Evolutionary conservation across 1,140 invertebrate genomes (phyloP), one percentile per base, ranked within the genome.

Genomic region (Polyergus mexicanus): DNA sequence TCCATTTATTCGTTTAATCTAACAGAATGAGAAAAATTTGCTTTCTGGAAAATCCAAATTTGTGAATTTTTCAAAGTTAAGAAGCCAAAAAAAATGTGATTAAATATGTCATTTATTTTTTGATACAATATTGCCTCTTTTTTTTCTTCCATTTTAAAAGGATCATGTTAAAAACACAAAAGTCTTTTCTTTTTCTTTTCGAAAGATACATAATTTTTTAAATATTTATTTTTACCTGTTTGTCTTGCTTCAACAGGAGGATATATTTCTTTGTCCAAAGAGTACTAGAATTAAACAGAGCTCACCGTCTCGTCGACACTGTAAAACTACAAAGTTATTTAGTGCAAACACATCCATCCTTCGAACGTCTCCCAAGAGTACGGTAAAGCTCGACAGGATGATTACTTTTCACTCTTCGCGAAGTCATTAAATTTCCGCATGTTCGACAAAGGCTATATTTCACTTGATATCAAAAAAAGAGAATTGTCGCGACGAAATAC

Each of bases 391-490:
- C 25, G 54, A n/a, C n/a, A 13, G 54, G 60, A 83, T 28, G 72
- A 83, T 83, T 83, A 83, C 78, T 83, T 83, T 44, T 72, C 54
- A 35, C 66, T 72, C 66, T 81, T 69, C 35, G n/a, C 25, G 0
- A 74, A 47, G 38, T 60, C 68, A 72, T 83, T 83, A 83, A 83
- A 83, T 62, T 74, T 56, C 28, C 28, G 68, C 60, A 47, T 60
- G 41, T 83, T 32, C 38, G 51, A 60, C 38, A 41, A 74, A 83
- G 68, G 41, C 78, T 74, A 74, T 83, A 83, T 74, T 83, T 83
- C 62, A 83, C 28, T 19, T 11, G 68, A 25, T 35, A 10, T 16
- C 22, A 58, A 81, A n/a, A 72, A 83, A 44, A 72, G 60, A 51
- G 13, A 35, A 54, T 72, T 51, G 10, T 11, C 47, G 10, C 38